Evolutionary conservation across 92 coral and sea anemone species (phyloP).

Genomic region (Porites lobata): DNA sequence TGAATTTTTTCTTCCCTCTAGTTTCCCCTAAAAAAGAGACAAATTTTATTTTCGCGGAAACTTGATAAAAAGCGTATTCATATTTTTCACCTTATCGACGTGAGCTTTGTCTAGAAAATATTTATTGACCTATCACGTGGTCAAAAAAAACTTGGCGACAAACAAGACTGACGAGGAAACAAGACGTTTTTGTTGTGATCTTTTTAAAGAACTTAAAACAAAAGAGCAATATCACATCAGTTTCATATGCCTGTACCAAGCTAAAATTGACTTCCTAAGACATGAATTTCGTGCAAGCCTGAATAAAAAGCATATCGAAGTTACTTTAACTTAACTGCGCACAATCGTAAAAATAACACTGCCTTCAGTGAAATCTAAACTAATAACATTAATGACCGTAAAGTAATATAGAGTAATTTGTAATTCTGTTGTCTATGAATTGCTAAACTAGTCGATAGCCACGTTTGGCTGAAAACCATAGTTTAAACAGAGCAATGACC

Average conservation of each 20-base stretch:
- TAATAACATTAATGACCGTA: not conserved
- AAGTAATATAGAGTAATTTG: slow-evolving; percentile 13
- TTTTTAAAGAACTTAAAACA: slow-evolving; percentile 19
- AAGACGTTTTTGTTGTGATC: slow-evolving; percentile 24
- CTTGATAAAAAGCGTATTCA: not conserved
- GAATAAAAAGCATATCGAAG: not conserved
- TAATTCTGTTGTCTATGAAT: slow-evolving; percentile 22
- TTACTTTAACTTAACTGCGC: not conserved
- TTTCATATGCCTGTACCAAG: not conserved
- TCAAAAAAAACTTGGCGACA: not conserved
- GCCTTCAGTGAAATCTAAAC: not conserved
- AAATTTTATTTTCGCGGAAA: not conserved
- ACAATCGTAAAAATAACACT: not conserved
- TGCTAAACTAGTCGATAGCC: not conserved
- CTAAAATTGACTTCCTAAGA: not conserved
- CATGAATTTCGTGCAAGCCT: not conserved
- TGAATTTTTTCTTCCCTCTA: not conserved
- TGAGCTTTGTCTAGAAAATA: slow-evolving; percentile 25
- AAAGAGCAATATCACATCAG: slow-evolving; percentile 25
- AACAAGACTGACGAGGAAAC: slow-evolving; percentile 7
- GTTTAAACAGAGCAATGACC: not conserved
- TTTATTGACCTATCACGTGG: not conserved
- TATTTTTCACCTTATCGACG: not conserved
- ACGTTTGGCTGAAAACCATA: not conserved
- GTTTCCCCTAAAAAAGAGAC: not conserved